These are phyloP conservation scores for Brachionus manjavacas DNA, from an alignment of 1,140 invertebrate genomes.

Conservation along the genomic window DNA sequence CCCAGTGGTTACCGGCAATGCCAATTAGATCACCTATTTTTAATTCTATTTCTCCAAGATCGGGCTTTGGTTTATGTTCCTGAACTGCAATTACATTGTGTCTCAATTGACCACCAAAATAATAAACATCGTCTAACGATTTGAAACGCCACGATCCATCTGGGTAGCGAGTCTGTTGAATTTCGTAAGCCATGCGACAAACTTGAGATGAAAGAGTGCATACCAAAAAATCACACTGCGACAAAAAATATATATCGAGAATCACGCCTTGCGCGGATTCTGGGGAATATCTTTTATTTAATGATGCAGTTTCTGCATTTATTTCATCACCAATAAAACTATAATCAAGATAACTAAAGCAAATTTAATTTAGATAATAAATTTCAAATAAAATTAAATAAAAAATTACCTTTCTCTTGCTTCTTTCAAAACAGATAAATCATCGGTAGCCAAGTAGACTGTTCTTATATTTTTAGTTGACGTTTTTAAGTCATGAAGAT, in stretches of 20 bases:
- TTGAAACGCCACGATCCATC: slow-evolving; percentile 77
- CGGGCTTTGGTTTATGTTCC: slow-evolving; percentile 65
- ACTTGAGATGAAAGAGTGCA: slow-evolving; percentile 96
- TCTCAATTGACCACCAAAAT: slow-evolving; percentile 87
- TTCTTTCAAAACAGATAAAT: slow-evolving; percentile 63
- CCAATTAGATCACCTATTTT: slow-evolving; percentile 75
- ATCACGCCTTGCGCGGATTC: slow-evolving; percentile 82
- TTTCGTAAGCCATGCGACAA: slow-evolving; percentile 88
- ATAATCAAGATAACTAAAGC: slow-evolving; percentile 72
- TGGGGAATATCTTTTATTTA: slow-evolving; percentile 80
- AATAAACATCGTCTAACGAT: slow-evolving; percentile 93
- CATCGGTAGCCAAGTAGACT: slow-evolving; percentile 83
- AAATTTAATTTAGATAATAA: slow-evolving; percentile 10
- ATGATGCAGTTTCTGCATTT: slow-evolving; percentile 78
- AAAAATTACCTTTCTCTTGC: slow-evolving; percentile 57
- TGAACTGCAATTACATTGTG: slow-evolving; percentile 76
- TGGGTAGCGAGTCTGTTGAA: slow-evolving; percentile 82
- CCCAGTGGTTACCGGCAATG: slow-evolving; percentile 95
- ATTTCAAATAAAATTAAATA: neutral
- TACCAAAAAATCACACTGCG: slow-evolving; percentile 80
- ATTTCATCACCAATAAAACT: slow-evolving; percentile 67
- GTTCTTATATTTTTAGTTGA: slow-evolving; percentile 64
- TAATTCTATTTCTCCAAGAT: slow-evolving; percentile 69
- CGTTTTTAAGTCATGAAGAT: slow-evolving; percentile 64
- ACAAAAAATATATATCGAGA: slow-evolving; percentile 80